Evolutionary conservation across 2,797 vertebrate species (phyloP).

Genomic region (Xiphorhynchus erythropygius): DNA sequence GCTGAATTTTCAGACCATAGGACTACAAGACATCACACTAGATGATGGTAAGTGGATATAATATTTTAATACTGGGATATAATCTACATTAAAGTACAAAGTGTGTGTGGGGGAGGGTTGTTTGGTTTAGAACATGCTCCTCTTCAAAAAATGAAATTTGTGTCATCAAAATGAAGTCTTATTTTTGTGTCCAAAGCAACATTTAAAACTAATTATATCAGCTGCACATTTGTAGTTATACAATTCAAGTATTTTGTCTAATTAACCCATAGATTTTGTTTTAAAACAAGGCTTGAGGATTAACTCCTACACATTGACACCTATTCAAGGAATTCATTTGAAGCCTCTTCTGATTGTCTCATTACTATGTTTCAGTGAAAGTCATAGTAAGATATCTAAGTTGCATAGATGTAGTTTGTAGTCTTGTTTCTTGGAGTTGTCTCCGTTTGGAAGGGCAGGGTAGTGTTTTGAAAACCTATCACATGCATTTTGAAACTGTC

Average conservation of each 20-base stretch:
- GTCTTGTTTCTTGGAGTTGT: not conserved
- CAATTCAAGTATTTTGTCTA: not conserved
- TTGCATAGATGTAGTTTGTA: not conserved
- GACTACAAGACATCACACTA: constrained; percentile 97
- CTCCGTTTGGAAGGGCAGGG: not conserved
- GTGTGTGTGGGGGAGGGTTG: not conserved
- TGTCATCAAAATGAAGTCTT: not conserved
- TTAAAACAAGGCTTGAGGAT: not conserved
- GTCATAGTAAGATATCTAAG: not conserved
- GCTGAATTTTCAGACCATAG: constrained; percentile 92
- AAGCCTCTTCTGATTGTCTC: not conserved
- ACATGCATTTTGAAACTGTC: not conserved
- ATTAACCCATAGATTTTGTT: not conserved
- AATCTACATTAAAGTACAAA: not conserved
- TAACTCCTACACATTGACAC: not conserved
- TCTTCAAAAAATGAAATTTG: not conserved
- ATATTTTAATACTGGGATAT: not conserved
- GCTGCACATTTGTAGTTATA: not conserved
- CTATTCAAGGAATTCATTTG: not conserved
- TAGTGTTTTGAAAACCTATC: not conserved
- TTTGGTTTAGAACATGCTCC: not conserved
- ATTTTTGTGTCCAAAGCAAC: not conserved
- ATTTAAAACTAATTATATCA: not conserved
- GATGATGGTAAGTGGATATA: constrained; percentile 90
- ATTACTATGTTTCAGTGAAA: not conserved